Percentiles rank a stretch among this genome's conserved stretches.
Conservation (phyloP, 2,888 invertebrate genomes). For the Orgyia antiqua region DNA sequence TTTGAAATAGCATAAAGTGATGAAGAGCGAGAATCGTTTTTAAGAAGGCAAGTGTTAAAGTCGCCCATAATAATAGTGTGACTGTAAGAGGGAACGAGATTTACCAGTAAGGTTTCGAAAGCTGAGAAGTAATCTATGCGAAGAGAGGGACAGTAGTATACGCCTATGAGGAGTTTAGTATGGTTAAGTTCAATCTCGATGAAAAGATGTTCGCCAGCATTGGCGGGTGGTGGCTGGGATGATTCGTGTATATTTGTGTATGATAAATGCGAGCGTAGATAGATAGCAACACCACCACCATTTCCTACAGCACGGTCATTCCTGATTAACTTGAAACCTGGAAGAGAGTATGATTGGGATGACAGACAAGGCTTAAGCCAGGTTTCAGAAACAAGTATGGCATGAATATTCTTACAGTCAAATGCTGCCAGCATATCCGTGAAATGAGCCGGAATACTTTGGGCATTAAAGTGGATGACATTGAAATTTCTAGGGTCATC, state of each 20-base stretch:
- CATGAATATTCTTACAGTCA: conserved; percentile 9
- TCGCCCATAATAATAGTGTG: neutral
- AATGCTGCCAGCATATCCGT: conserved; percentile 8
- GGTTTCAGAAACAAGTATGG: conserved; percentile 8
- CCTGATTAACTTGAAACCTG: neutral
- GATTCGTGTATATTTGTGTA: neutral
- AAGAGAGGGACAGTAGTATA: neutral
- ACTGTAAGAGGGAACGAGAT: neutral
- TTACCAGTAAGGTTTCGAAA: neutral
- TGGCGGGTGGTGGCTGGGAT: neutral
- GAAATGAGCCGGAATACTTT: conserved; percentile 5
- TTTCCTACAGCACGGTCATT: neutral
- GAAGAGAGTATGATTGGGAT: neutral
- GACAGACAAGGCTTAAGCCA: conserved; percentile 5
- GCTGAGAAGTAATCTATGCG: neutral
- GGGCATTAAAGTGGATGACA: neutral
- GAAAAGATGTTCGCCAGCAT: neutral
- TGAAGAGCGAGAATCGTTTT: neutral
- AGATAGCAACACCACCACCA: neutral
- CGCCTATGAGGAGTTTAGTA: neutral
- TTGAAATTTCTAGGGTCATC: neutral
- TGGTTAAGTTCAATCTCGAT: neutral
- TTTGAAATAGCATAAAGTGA: neutral
- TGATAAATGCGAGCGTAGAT: neutral
- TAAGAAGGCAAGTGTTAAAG: too few species aligned